phyloP scores from a whole-genome alignment of 2,113 vertebrate genomes.

The Vulpes vulpes region DNA sequence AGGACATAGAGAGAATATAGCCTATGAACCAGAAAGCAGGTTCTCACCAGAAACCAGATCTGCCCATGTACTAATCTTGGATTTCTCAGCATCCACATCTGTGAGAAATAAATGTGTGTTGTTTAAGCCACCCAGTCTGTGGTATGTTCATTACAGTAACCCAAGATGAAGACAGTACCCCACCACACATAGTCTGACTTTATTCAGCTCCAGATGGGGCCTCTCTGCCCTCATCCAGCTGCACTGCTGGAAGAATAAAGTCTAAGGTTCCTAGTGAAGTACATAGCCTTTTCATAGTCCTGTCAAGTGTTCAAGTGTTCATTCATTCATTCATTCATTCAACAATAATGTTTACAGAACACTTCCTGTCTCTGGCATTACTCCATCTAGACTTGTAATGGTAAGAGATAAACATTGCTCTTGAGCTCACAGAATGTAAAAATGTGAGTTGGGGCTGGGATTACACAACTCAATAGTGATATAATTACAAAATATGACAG shows the following conservation, averaged over 20 bases:
- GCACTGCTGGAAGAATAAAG: not conserved
- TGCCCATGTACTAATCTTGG: not conserved
- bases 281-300: not conserved
- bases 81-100: not conserved
- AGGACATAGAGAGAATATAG: not conserved
- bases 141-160: not conserved
- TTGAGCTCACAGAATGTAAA: not conserved
- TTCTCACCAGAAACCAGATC: not conserved
- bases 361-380: not conserved
- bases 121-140: not conserved
- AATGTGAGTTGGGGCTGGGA: not conserved
- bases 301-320: not conserved
- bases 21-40: not conserved
- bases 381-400: rapidly evolving
- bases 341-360: not conserved
- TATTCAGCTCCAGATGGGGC: not conserved
- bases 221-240: not conserved
- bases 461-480: not conserved
- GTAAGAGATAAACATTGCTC: not conserved
- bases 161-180: not conserved
- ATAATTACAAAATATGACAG: not conserved
- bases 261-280: not conserved
- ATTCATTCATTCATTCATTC: not conserved
- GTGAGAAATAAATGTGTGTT: not conserved
- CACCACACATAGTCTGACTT: not conserved